Base-by-base conservation (phyloP, 1,140 invertebrate species). In the Diorhabda sublineata region DNA sequence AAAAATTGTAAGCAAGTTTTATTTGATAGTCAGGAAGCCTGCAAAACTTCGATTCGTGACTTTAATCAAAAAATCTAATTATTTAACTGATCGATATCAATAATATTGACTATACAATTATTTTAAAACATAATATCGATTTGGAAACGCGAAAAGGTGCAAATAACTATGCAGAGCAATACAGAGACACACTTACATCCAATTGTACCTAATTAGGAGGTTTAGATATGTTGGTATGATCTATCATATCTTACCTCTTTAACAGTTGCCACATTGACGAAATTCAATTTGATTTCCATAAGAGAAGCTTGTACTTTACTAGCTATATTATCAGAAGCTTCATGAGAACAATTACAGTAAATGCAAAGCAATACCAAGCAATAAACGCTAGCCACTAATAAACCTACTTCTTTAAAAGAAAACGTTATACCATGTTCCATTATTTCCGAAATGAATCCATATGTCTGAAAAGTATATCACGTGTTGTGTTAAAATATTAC, bases 261-360 rank as follows among this genome's bases (percentile, higher is more conserved):
- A 65, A 85, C 82, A 5, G 85, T 84, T 5, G 78, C 80, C 73
- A 79, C 76, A 73, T 87, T 85, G 41, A 86, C 81, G 11, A 80
- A 79, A 41, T 82, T 73, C 59, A 87, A 78, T 71, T 86, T 82
- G 5, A 87, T 84, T 8, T 82, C 82, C 43, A 87, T 77, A 26
- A 88, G 75, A 11, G 83, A 83, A 8, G 84, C 82, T 73, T 86
- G 84, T 0, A 88, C 85, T n/a, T 84, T 69, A 42, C 74, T 74
- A 5, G 77, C 72, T 66, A 87, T 86, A 78, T 84, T 82, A 11
- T 84, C 73, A 0, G 86, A 86, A 3, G 85, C 83, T 68, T 87
- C 83, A 74, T 88, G 85, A 0, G 86, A 87, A 74, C 86, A 87
- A 71, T 88, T 83, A 42, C 84, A 86, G 71, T 87, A 87, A 5